Evolutionary conservation across 2,797 vertebrate genomes (phyloP).

Genomic region (Florisuga fusca): DNA sequence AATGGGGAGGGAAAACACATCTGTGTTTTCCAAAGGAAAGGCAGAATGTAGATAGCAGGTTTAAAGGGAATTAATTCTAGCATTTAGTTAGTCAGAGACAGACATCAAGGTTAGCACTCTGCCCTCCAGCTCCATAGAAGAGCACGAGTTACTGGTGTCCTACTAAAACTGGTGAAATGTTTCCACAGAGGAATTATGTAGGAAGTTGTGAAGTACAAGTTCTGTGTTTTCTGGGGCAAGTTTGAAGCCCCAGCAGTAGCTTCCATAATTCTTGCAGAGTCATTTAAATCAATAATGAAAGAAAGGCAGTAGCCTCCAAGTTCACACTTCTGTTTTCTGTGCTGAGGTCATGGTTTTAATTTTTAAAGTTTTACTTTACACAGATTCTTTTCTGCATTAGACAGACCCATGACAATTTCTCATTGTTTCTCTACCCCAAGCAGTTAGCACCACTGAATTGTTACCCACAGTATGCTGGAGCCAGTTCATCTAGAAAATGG

Average conservation of each 20-base stretch:
- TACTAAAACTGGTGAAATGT: neutral
- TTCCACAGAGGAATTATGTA: neutral
- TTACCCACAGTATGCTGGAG: neutral
- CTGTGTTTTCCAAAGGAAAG: conserved; percentile 40
- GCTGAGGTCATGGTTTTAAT: neutral
- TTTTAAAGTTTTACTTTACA: conserved; percentile 5
- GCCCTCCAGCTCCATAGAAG: neutral
- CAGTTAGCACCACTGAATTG: neutral
- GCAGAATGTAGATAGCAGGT: neutral
- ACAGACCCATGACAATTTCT: neutral
- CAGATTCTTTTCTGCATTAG: neutral
- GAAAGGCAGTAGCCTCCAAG: neutral
- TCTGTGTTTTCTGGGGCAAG: neutral
- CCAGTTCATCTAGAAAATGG: conserved; percentile 16
- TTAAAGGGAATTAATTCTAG: neutral
- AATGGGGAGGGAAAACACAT: conserved; percentile 53
- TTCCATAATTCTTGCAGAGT: neutral
- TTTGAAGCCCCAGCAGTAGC: neutral
- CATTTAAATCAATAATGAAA: neutral
- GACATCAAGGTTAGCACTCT: neutral
- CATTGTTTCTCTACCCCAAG: neutral
- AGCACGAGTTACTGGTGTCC: neutral
- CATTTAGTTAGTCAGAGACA: conserved; percentile 7
- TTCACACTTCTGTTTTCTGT: neutral
- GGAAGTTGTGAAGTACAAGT: neutral